These are phyloP conservation scores for Saccostrea cuccullata DNA, from an alignment of 1,140 invertebrate genomes.

Conservation along the genomic window DNA sequence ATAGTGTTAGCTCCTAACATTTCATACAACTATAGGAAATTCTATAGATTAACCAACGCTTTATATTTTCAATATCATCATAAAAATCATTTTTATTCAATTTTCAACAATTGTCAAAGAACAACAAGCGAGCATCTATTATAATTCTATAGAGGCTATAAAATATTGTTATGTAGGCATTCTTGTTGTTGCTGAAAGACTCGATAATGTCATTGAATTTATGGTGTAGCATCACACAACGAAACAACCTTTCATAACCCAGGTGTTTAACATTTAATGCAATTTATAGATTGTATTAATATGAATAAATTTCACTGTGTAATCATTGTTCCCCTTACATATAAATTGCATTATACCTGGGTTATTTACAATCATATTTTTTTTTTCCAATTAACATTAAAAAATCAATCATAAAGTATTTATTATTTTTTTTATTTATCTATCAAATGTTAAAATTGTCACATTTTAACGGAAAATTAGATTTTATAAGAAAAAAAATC, in stretches of 20 bases:
- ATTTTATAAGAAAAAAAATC: background rate
- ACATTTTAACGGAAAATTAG: background rate
- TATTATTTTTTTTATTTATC: background rate
- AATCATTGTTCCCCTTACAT: background rate
- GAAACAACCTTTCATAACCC: background rate
- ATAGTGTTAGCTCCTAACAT: background rate
- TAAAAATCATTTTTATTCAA: constrained; percentile 35
- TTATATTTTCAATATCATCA: constrained; percentile 38
- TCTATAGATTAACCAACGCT: constrained; percentile 11
- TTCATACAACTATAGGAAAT: background rate
- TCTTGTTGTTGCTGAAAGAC: constrained; percentile 8
- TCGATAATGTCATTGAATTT: constrained; percentile 15
- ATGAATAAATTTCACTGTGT: background rate
- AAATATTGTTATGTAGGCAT: constrained; percentile 12
- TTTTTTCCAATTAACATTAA: background rate
- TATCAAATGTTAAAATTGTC: background rate
- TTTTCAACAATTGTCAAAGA: constrained; percentile 21
- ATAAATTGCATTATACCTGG: background rate
- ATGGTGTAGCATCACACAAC: background rate
- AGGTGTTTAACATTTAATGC: constrained; percentile 13
- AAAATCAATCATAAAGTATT: background rate
- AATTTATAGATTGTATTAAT: constrained; percentile 27
- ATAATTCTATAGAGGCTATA: background rate
- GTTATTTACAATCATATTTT: background rate
- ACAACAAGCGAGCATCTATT: constrained; percentile 28